Base-by-base conservation (phyloP, 1,140 invertebrate genomes). In the Drosophila subpulchrella region DNA sequence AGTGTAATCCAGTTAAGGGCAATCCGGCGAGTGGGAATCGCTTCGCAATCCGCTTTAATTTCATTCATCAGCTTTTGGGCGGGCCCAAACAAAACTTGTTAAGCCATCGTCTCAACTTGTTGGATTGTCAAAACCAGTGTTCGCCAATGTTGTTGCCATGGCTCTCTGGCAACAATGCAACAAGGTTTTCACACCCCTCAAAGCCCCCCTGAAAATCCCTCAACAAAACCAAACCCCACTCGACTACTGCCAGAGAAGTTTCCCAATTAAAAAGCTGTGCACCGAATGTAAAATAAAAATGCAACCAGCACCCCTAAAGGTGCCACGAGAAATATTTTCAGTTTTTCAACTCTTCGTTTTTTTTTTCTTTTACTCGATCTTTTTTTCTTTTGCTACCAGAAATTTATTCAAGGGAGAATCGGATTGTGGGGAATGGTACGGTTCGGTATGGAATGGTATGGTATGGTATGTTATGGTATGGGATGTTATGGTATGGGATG, bases 221-320 rank as follows among this genome's bases (percentile, higher is more conserved):
- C 2, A 8, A 36, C 27, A 51, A 13, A 65, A 34, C 13, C 27
- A 30, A 36, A 54, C 6, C 51, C 32, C 27, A 55, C 50, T 42
- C 51, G 44, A 48, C 63, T 56, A 32, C 38, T 39, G 17, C 15
- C 24, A 3, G 36, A 66, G 61, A 79, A 79, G 77, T 79, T 79
- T 79, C 60, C 60, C 76, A 78, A 79, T 79, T 79, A 79, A 79
- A 79, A 79, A 79, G 42, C 54, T 71, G 39, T 56, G 66, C 56
- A 75, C 41, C 30, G 65, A 36, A 73, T 75, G 54, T 58, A 39
- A 48, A 77, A 58, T 30, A 60, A 51, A 60, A 55, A 57, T 44
- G 51, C 57, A 61, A 32, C 41, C 30, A 39, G 66, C 53, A 71
- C 24, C 50, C 30, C 24, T 6, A 70, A 54, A 70, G 72, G 72